These are phyloP conservation scores for Melieria crassipennis DNA, from an alignment of 2,888 invertebrate species.

Conservation along the genomic window DNA sequence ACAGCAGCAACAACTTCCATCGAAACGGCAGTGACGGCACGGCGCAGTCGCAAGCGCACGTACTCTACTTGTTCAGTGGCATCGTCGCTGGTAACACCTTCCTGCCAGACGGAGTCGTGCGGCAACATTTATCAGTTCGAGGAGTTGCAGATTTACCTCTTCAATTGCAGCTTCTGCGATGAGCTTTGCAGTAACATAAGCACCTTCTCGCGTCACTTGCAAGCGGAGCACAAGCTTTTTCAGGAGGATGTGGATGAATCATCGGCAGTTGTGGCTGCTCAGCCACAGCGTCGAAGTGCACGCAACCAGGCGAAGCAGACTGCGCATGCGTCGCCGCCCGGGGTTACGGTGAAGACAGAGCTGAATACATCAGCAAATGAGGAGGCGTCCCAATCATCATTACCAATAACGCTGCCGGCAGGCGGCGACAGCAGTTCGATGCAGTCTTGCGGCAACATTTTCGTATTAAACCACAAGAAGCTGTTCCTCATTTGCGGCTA, in stretches of 20 bases:
- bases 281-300: conserved; percentile 38
- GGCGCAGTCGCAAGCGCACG: conserved; percentile 14
- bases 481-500: conserved; percentile 52
- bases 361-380: background rate
- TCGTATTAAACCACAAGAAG: conserved; percentile 46
- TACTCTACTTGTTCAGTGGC: conserved; percentile 46
- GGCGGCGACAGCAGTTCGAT: conserved; percentile 16
- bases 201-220: conserved; percentile 50
- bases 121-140: conserved; percentile 52
- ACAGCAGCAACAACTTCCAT: conserved; percentile 29
- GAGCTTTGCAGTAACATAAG: conserved; percentile 50
- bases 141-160: conserved; percentile 51
- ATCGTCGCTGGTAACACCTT: conserved; percentile 37
- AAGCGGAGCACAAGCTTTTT: conserved; percentile 48
- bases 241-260: conserved; percentile 24
- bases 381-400: conserved; percentile 8
- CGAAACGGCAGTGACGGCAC: background rate
- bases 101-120: conserved; percentile 50
- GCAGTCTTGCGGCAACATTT: conserved; percentile 58
- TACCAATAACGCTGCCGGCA: conserved; percentile 14
- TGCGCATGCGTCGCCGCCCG: background rate
- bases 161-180: conserved; percentile 52
- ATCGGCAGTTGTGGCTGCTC: background rate
- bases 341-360: conserved; percentile 16
- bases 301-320: conserved; percentile 27